Evolutionary conservation across 2,888 invertebrate genomes (phyloP).

Genomic region (Ypsolopha sequella): DNA sequence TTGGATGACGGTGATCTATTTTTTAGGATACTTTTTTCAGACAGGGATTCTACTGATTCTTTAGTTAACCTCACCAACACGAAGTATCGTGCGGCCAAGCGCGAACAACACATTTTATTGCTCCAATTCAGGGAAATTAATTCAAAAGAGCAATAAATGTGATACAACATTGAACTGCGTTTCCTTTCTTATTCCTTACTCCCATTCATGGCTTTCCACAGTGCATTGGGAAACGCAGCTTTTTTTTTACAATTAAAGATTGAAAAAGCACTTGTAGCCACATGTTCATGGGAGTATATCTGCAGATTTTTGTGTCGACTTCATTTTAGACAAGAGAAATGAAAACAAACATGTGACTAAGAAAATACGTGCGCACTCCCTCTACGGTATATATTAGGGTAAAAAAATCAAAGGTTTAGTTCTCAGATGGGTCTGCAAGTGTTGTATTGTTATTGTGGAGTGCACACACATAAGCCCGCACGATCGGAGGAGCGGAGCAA

Average conservation of each 20-base stretch:
- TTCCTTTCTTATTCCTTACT: constrained; percentile 25
- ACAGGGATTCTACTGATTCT: neutral
- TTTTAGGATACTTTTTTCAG: neutral
- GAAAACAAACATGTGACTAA: constrained; percentile 67
- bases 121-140: constrained; percentile 20
- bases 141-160: constrained; percentile 33
- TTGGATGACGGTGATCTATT: neutral
- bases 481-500: no score
- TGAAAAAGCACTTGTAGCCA: constrained; percentile 55
- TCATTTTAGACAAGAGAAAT: constrained; percentile 23
- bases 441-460: no score
- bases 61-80: neutral
- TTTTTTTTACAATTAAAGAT: constrained; percentile 12
- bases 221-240: constrained; percentile 57
- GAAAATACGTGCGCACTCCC: constrained; percentile 55
- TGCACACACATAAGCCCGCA: no score
- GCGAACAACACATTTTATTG: constrained; percentile 17
- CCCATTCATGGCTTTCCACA: constrained; percentile 39
- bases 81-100: neutral
- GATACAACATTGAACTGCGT: constrained; percentile 40
- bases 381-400: neutral
- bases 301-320: neutral
- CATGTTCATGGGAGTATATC: constrained; percentile 55
- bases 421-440: no score
- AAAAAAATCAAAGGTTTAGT: constrained; percentile 14